Conservation (phyloP, 1,140 invertebrate species). For the Chionoecetes opilio region DNA sequence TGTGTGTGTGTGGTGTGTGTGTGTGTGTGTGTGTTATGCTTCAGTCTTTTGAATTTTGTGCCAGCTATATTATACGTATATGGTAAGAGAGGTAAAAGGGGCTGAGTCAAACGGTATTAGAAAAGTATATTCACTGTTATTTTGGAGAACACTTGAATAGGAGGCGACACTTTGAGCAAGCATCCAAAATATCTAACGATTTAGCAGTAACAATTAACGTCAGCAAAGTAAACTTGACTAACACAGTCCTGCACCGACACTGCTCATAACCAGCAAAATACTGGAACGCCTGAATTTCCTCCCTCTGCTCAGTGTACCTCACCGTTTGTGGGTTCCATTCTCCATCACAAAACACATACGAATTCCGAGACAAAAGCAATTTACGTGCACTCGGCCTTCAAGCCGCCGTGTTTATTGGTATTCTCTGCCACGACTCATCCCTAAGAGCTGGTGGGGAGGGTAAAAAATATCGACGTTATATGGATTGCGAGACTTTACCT, state of each 20-base stretch:
- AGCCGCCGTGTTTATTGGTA: not conserved
- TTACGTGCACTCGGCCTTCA: not conserved
- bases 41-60: no score
- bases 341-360: no score
- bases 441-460: not conserved
- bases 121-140: no score
- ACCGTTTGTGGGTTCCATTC: not conserved
- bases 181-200: not conserved
- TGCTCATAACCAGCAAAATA: not conserved
- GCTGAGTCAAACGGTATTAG: no score
- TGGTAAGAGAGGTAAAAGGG: no score
- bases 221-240: not conserved
- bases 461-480: not conserved
- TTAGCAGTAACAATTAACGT: conserved; percentile 17
- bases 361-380: not conserved
- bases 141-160: no score
- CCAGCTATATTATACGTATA: no score
- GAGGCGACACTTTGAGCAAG: no score
- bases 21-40: no score
- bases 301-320: not conserved
- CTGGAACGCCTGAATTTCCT: not conserved
- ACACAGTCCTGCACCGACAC: not conserved
- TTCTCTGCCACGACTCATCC: not conserved
- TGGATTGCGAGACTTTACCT: not conserved
- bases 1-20: no score